phyloP scores from a whole-genome alignment of 2,113 vertebrate genomes.

The Dipodomys spectabilis region DNA sequence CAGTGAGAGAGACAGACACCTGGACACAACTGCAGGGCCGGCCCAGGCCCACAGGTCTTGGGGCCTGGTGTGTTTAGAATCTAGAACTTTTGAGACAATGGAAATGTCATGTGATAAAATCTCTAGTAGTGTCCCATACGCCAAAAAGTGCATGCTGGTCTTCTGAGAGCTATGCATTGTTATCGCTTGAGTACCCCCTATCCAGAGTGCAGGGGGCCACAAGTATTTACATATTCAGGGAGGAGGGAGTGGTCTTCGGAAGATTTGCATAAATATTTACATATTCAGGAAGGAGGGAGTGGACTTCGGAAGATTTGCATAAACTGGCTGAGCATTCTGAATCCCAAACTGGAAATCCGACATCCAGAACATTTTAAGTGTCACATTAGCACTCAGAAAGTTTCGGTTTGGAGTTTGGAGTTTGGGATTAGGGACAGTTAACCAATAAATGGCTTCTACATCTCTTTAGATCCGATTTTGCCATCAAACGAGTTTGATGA shows the following conservation, averaged over 20 bases:
- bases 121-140: background rate
- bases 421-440: conserved; percentile 8
- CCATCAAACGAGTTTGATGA: background rate
- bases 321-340: background rate
- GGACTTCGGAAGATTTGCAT: background rate
- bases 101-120: background rate
- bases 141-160: background rate
- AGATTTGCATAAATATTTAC: background rate
- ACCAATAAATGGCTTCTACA: background rate
- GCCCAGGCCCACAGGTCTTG: background rate
- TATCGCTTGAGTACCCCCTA: background rate
- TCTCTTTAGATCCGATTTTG: conserved; percentile 44
- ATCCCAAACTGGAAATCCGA: background rate
- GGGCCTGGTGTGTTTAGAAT: background rate
- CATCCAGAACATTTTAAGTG: background rate
- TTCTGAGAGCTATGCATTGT: background rate
- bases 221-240: background rate
- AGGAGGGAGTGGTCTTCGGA: background rate
- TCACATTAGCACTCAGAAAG: background rate
- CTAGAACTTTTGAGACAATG: background rate
- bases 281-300: fast-evolving
- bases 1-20: background rate
- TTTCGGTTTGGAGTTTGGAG: background rate
- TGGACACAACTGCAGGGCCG: background rate
- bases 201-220: background rate